Base-by-base conservation (phyloP, 1,140 invertebrate species). In the Halyomorpha halys region DNA sequence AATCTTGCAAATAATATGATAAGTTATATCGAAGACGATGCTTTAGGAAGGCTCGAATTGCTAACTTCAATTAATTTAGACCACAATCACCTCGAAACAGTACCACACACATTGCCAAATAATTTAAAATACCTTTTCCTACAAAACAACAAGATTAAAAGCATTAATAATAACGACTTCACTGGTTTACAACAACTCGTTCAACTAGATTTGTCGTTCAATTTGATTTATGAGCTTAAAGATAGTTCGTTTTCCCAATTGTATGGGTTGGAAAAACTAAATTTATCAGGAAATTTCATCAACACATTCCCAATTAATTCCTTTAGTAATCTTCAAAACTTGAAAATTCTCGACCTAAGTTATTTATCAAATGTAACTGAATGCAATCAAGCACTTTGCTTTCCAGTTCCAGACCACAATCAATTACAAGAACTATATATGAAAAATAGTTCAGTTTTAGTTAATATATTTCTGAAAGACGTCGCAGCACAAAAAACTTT, bases 1-100 rank as follows among this genome's bases (percentile, higher is more conserved):
- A 87, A 92, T 70, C 80, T 96, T 39, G 87, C 87, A 23, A 80
- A 86, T 61, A 95, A 94, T 71, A 77, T 80, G 64, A 80, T 97
- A 27, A 76, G 75, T 47, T 77, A 81, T 3, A 81, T 97, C 8
- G 91, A 94, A 74, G 89, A 94, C 39, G 90, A 93, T 69, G 89
- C 91, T 0, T 75, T 96, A 25, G 89, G 89, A 0, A 79, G 91
- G 44, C 73, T 93, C 19, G 88, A 91, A 69, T 82, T 86, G 69
- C 79, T 97, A 8, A 77, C 86, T 27, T 79, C 87, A 62, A 77
- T 96, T 15, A 87, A 89, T 73, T 76, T 94, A 11, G 86, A 87
- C 65, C 83, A 85, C 62, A 95, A 95, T 73, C 72, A 76, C 18
- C 76, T 94, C 23, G 73, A 71, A 6, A 74, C 73, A 8, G 77